A percentile compares a stretch with the other conserved stretches of the same genome.
These are phyloP conservation scores for Hesperia comma DNA, from an alignment of 2,888 invertebrate genomes.

Conservation along the genomic window DNA sequence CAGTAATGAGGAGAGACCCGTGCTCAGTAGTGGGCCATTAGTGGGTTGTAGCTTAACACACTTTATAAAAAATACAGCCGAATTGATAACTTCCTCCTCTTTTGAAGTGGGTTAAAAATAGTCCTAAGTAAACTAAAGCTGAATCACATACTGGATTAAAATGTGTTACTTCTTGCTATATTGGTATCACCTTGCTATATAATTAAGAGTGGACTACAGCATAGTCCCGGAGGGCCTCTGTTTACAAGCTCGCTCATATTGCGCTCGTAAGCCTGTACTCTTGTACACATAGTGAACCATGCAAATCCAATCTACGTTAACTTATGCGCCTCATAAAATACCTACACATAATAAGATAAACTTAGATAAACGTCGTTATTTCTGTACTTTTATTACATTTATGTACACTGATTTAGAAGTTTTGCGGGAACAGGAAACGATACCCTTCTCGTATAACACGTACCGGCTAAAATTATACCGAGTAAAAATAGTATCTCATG, in stretches of 20 bases:
- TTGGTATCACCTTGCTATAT: conserved; percentile 15
- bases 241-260: conserved; percentile 15
- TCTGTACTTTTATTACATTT: too few species aligned
- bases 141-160: neutral
- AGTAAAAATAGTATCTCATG: neutral
- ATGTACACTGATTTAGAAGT: too few species aligned
- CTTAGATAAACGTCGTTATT: neutral
- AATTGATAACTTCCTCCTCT: too few species aligned
- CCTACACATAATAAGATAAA: neutral
- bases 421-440: neutral
- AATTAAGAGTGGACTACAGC: conserved; percentile 1
- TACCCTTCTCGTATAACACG: too few species aligned
- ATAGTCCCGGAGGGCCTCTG: neutral
- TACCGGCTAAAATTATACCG: too few species aligned
- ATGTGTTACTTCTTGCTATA: neutral
- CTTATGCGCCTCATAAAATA: neutral
- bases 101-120: too few species aligned
- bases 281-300: conserved; percentile 10
- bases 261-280: conserved; percentile 9
- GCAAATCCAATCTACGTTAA: conserved; percentile 3
- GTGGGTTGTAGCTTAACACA: too few species aligned
- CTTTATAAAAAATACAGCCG: too few species aligned
- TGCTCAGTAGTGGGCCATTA: too few species aligned
- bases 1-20: too few species aligned
- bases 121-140: neutral